Evolutionary conservation across 2,113 vertebrate genomes (phyloP).

Genomic region (Piliocolobus tephrosceles): DNA sequence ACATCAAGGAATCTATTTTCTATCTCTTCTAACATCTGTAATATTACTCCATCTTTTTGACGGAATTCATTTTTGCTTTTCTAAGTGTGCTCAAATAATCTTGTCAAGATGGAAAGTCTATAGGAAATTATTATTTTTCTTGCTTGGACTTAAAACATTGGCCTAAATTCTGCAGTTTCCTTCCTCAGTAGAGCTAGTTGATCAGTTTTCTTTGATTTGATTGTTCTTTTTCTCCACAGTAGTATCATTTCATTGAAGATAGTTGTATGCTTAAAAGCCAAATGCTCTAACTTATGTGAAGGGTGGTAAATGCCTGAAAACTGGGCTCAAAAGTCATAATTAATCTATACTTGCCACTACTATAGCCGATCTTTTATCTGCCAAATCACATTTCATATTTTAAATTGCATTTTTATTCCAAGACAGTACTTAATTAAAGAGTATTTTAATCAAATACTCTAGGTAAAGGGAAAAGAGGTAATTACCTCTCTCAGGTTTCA

Average conservation of each 20-base stretch:
- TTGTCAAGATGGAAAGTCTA: not conserved
- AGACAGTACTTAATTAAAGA: not conserved
- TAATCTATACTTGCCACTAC: not conserved
- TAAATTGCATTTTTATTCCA: not conserved
- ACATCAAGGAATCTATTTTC: not conserved
- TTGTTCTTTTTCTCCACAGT: not conserved
- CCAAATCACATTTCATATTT: not conserved
- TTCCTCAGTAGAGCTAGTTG: not conserved
- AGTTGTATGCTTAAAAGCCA: not conserved
- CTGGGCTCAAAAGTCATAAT: not conserved
- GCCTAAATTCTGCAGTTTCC: not conserved
- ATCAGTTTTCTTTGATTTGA: not conserved
- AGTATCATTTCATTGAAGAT: not conserved
- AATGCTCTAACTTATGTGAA: not conserved
- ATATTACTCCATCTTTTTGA: not conserved
- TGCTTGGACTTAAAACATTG: not conserved
- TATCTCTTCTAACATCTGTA: not conserved
- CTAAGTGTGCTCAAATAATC: not conserved
- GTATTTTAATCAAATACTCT: not conserved
- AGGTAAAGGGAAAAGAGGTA: not conserved
- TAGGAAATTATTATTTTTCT: not conserved
- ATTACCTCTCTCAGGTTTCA: not conserved
- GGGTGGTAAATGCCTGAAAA: not conserved
- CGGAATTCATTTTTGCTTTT: not conserved
- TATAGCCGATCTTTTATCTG: not conserved